Evolutionary conservation across 1,140 invertebrate species (phyloP), one percentile per base, ranked within the genome.

Genomic region (Oryzaephilus surinamensis): DNA sequence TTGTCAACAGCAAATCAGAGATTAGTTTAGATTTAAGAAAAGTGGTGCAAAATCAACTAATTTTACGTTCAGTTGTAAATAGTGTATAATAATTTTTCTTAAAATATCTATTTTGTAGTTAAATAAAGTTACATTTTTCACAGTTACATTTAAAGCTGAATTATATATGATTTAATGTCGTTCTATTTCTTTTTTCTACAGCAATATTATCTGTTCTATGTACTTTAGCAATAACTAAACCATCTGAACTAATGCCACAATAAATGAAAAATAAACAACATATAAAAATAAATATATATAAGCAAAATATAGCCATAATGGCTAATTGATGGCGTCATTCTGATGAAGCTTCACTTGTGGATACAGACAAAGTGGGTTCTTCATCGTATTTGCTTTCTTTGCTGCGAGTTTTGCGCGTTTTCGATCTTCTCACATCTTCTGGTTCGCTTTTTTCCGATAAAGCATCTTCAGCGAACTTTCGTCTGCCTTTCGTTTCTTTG

Each of bases 291-390:
- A 66, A 63, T 14, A 65, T 52, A 44, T 73, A 76, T n/a, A 75
- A 55, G 33, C 70, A 67, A 23, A 73, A 66, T 10, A 74, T 60
- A 12, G 66, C 68, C 49, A 70, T 59, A 15, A 74, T 70, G 50
- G 66, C 71, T 24, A 69, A 55, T 54, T 64, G 68, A 57, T 70
- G 65, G 53, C 72, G 72, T 74, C 72, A 75, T 60, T 71, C 64
- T 31, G 60, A 62, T 32, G 53, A 55, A 5, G 58, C 41, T 8
- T 61, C 55, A 15, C 54, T 60, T 32, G 51, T 36, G 51, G 56
- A 41, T 50, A 55, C 21, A 18, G 54, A 45, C 52, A 57, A 13
- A 55, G 46, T 48, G 1, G 43, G 18, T 28, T 45, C 44, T 40
- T 43, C 48, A 7, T 46, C 43, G 19, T 52, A 43, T 10, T 12